These are phyloP conservation scores for Lymantria monacha DNA, from an alignment of 2,888 invertebrate species.

Conservation along the genomic window DNA sequence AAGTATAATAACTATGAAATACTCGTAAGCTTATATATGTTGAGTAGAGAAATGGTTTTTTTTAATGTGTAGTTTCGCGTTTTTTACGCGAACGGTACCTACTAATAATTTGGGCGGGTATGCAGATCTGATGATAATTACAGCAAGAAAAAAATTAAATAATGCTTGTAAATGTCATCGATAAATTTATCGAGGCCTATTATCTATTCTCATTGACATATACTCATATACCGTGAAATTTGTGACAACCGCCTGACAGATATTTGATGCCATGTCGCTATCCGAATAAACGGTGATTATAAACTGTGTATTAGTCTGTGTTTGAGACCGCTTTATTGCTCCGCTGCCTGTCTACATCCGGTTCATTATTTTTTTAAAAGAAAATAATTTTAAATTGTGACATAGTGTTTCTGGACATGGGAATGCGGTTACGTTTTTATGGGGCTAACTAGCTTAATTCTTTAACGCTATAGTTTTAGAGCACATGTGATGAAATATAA, in stretches of 20 bases:
- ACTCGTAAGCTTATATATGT: too few relatives aligned
- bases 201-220: neutral
- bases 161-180: too few relatives aligned
- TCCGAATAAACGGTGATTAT: conserved; percentile 16
- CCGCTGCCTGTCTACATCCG: conserved; percentile 35
- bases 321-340: conserved; percentile 23
- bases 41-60: too few relatives aligned
- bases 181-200: too few relatives aligned
- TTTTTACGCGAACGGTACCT: too few relatives aligned
- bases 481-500: too few relatives aligned
- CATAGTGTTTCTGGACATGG: neutral
- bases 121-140: too few relatives aligned
- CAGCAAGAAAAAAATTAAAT: too few relatives aligned
- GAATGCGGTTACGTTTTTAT: neutral
- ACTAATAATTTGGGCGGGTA: too few relatives aligned
- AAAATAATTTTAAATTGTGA: conserved; percentile 3
- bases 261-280: conserved; percentile 17
- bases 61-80: too few relatives aligned
- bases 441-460: neutral
- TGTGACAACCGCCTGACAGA: conserved; percentile 11
- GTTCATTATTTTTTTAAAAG: conserved; percentile 41
- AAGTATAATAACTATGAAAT: too few relatives aligned
- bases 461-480: too few relatives aligned
- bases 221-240: conserved; percentile 5
- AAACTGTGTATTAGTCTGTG: conserved; percentile 7